A percentile compares a stretch with the other conserved stretches of the same genome.
Conservation (phyloP, 2,888 invertebrate genomes). For the Coremacera marginata region DNA sequence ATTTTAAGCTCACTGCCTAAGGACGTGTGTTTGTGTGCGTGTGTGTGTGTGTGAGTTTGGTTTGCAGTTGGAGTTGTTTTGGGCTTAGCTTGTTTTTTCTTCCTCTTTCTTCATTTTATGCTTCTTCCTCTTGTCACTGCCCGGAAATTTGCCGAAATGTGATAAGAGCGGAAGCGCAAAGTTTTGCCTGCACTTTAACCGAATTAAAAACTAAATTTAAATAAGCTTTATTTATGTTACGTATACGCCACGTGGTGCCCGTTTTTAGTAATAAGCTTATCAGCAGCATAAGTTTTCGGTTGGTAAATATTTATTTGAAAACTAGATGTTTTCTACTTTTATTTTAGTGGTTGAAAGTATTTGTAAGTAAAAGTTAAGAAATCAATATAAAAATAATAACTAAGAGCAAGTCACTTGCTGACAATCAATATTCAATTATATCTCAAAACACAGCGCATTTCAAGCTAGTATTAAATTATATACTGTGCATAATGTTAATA, state of each 20-base stretch:
- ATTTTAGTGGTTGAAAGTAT: too few species aligned
- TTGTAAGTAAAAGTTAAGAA: too few species aligned
- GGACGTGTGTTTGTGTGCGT: neutral
- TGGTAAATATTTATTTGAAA: too few species aligned
- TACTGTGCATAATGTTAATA: too few species aligned
- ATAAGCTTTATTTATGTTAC: conserved; percentile 21
- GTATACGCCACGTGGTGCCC: neutral
- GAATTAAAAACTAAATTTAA: neutral
- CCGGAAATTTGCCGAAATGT: neutral
- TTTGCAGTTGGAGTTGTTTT: neutral
- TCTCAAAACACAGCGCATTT: too few species aligned
- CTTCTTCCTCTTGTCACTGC: neutral
- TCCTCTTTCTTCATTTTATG: too few species aligned
- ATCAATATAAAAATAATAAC: too few species aligned
- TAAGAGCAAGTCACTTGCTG: too few species aligned
- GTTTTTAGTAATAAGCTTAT: neutral
- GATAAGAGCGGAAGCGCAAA: conserved; percentile 19
- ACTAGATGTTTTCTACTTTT: too few species aligned
- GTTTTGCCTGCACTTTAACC: neutral
- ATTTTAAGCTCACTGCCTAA: neutral
- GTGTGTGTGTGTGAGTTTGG: neutral
- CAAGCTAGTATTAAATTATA: too few species aligned
- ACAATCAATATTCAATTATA: too few species aligned
- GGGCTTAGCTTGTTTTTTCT: too few species aligned
- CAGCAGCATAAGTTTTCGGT: neutral